These are phyloP conservation scores for Microhierax caerulescens DNA, from an alignment of 2,797 vertebrate genomes.

Conservation along the genomic window DNA sequence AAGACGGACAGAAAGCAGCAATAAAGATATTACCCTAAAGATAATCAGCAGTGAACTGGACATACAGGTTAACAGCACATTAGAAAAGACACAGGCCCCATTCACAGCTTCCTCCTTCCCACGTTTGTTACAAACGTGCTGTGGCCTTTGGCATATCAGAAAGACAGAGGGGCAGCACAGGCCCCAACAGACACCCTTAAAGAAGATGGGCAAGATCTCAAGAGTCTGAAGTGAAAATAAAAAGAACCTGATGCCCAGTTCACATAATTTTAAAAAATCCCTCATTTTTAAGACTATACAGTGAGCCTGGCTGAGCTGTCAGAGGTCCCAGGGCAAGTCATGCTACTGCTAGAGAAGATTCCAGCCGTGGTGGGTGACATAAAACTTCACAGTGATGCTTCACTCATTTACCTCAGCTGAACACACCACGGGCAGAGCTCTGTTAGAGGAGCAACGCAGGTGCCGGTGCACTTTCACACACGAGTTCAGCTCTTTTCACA, in stretches of 20 bases:
- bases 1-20: neutral
- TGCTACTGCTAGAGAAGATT: neutral
- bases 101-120: neutral
- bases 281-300: neutral
- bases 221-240: neutral
- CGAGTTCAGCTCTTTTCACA: neutral
- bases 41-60: neutral
- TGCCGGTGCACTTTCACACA: fast-evolving
- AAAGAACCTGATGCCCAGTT: neutral
- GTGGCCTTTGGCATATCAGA: neutral
- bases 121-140: too few relatives aligned
- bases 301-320: neutral
- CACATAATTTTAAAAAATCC: neutral
- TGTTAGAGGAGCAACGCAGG: neutral
- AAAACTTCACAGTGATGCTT: neutral
- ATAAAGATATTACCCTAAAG: neutral
- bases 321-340: neutral
- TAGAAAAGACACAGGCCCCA: neutral
- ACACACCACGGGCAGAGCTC: neutral
- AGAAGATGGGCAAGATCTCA: neutral
- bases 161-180: neutral
- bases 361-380: fast-evolving
- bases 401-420: neutral
- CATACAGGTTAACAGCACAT: neutral
- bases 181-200: neutral